phyloP scores from a whole-genome alignment of 2,888 invertebrate species.

The Smittia aterrima region DNA sequence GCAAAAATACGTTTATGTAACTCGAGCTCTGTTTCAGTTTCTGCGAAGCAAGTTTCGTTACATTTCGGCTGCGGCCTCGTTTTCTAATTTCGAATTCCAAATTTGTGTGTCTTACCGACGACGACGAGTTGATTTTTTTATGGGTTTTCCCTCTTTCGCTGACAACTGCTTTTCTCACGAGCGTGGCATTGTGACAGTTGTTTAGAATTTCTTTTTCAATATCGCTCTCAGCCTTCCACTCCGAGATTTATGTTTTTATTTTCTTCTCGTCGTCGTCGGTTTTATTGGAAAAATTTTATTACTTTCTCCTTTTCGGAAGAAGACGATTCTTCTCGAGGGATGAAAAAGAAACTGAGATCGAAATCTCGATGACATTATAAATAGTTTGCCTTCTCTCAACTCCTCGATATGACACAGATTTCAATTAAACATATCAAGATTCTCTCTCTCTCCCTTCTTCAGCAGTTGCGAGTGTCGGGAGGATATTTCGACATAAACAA shows the following conservation, averaged over 20 bases:
- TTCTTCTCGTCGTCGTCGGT: neutral
- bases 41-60: too few relatives aligned
- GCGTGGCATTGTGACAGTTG: neutral
- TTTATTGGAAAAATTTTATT: neutral
- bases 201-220: constrained; percentile 10
- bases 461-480: too few relatives aligned
- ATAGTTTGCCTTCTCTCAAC: neutral
- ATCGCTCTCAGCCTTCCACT: neutral
- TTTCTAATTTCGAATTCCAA: too few relatives aligned
- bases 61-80: too few relatives aligned
- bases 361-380: neutral
- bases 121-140: too few relatives aligned
- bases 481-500: too few relatives aligned
- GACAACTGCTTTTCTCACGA: neutral
- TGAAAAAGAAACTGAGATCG: neutral
- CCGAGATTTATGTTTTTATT: neutral
- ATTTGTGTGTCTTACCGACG: too few relatives aligned
- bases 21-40: too few relatives aligned
- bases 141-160: too few relatives aligned
- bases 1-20: too few relatives aligned
- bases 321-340: neutral
- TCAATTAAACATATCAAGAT: neutral
- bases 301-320: neutral
- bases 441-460: neutral
- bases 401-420: neutral